Evolutionary conservation across 2,888 invertebrate genomes (phyloP).

Genomic region (Stenurella melanura): DNA sequence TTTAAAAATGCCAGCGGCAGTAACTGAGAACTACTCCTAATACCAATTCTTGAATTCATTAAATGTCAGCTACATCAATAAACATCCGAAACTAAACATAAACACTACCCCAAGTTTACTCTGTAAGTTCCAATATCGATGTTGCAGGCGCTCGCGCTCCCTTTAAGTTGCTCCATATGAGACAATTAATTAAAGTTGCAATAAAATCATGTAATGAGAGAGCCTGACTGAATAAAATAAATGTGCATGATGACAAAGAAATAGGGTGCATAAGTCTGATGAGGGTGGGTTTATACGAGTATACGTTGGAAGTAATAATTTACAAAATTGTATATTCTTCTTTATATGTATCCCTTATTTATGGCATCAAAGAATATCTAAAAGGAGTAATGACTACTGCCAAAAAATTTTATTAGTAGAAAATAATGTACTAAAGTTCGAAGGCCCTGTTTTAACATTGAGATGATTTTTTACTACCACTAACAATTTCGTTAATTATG

Average conservation of each 20-base stretch:
- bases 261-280: constrained; percentile 10
- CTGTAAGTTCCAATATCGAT: constrained; percentile 31
- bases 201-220: constrained; percentile 48
- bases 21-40: constrained; percentile 12
- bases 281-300: neutral
- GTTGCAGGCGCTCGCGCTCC: neutral
- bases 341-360: too few species aligned
- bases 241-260: constrained; percentile 20
- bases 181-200: constrained; percentile 50
- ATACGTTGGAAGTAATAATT: neutral
- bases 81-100: constrained; percentile 35
- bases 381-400: too few species aligned
- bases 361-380: too few species aligned
- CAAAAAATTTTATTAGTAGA: too few species aligned
- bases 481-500: too few species aligned
- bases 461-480: too few species aligned
- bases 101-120: constrained; percentile 29
- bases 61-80: constrained; percentile 30
- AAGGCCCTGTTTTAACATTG: too few species aligned
- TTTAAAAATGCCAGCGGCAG: constrained; percentile 23
- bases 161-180: constrained; percentile 32
- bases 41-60: constrained; percentile 35
- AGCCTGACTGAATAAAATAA: constrained; percentile 26
- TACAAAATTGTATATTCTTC: too few species aligned
- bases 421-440: too few species aligned